Percentiles rank a stretch among this genome's conserved stretches.
phyloP scores from a whole-genome alignment of 2,113 vertebrate species.

The Hemiprocne comata region DNA sequence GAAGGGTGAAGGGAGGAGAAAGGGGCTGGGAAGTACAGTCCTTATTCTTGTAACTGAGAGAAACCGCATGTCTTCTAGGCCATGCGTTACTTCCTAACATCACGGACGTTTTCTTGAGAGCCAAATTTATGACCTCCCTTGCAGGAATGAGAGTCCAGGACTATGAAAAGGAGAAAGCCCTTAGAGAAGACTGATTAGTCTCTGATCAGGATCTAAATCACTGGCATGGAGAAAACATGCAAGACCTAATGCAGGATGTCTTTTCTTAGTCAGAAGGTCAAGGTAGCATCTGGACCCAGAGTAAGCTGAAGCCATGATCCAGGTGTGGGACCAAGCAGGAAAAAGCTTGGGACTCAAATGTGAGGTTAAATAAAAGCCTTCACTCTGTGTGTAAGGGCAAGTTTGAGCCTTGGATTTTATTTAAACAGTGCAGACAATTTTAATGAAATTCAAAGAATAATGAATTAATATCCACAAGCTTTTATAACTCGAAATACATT shows the following conservation, averaged over 20 bases:
- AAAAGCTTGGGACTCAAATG: background rate
- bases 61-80: background rate
- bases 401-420: slow-evolving; percentile 5
- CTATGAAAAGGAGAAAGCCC: background rate
- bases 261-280: background rate
- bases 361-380: slow-evolving; percentile 11
- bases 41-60: background rate
- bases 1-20: background rate
- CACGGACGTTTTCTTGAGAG: background rate
- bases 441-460: slow-evolving; percentile 63
- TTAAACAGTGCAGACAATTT: slow-evolving; percentile 22
- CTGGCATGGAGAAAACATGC: background rate
- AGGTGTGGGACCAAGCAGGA: background rate
- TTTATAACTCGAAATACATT: slow-evolving; percentile 43
- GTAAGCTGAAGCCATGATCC: background rate
- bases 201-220: background rate
- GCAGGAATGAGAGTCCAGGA: background rate
- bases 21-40: background rate
- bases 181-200: background rate
- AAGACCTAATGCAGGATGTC: background rate
- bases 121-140: background rate
- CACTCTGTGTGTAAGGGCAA: background rate
- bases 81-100: background rate
- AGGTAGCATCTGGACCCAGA: background rate
- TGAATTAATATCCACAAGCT: slow-evolving; percentile 61